phyloP scores from a whole-genome alignment of 2,888 invertebrate genomes.

The Tetrapedia diversipes region DNA sequence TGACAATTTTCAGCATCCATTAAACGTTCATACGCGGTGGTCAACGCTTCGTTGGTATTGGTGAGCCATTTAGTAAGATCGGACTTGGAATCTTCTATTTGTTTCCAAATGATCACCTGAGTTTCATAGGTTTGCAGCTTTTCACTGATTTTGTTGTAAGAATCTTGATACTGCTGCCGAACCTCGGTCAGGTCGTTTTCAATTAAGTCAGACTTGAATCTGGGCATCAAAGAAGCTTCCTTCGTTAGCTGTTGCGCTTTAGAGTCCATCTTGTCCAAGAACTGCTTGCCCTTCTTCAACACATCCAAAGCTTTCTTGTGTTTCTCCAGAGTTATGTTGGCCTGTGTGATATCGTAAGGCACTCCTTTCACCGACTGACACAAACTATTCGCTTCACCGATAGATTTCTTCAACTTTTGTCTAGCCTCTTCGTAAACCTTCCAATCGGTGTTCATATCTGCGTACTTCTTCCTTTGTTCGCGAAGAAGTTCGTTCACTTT shows the following conservation, averaged over 20 bases:
- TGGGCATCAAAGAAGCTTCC: slow-evolving; percentile 88
- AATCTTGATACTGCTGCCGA: slow-evolving; percentile 88
- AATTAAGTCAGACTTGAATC: slow-evolving; percentile 85
- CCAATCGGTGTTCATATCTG: slow-evolving; percentile 89
- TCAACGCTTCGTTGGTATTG: slow-evolving; percentile 91
- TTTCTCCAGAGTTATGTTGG: slow-evolving; percentile 88
- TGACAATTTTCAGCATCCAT: slow-evolving; percentile 92
- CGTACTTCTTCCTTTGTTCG: slow-evolving; percentile 90
- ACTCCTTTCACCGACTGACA: slow-evolving; percentile 84
- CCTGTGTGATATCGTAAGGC: slow-evolving; percentile 87
- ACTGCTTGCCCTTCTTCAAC: slow-evolving; percentile 89
- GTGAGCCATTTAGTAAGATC: slow-evolving; percentile 93
- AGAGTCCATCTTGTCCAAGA: slow-evolving; percentile 90
- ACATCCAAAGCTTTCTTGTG: slow-evolving; percentile 90
- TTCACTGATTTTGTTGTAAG: slow-evolving; percentile 89
- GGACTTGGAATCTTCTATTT: slow-evolving; percentile 93
- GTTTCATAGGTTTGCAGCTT: slow-evolving; percentile 92
- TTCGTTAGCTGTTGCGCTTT: slow-evolving; percentile 89
- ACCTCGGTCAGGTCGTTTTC: slow-evolving; percentile 86
- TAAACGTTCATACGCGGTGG: slow-evolving; percentile 89
- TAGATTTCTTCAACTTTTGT: slow-evolving; percentile 88
- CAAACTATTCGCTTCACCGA: slow-evolving; percentile 88
- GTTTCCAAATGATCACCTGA: slow-evolving; percentile 96
- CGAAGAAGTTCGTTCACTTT: slow-evolving; percentile 89
- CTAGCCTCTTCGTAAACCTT: slow-evolving; percentile 90